Base-by-base conservation (phyloP, 2,888 invertebrate genomes). In the Machimus atricapillus region DNA sequence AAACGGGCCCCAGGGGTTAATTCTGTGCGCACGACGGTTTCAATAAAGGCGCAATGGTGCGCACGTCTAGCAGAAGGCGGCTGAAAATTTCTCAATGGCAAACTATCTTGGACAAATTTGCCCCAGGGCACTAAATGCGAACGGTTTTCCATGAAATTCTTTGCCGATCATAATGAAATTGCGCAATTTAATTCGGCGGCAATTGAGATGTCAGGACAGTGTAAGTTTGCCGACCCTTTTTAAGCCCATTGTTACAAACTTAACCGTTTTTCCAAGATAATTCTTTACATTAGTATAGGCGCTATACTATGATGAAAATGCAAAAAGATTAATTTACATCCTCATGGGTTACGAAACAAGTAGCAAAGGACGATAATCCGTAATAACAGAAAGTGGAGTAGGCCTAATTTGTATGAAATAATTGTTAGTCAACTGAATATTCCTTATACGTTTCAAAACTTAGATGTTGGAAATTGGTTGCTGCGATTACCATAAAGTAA, bases 1-100 rank as follows among this genome's bases (percentile, higher is more conserved):
- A 88, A 88, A 88, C 40, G 46, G 16, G 52, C 85, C 85, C 73
- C 73, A 74, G 85, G 85, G 74, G 43, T 85, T 73, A 40, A 74
- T 46, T 79, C 8, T 58, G 74, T 31, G 85, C 85, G 85, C 85
- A 85, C 85, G 85, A 85, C 85, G 74, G 74, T 85, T 85, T 85
- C 74, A 85, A 85, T 85, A 85, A 85, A 46, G 23, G 74, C 14
- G 34, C 31, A 16, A 19, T 19, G 56, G 19, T 19, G 76, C 76
- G 52, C 79, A 52, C 40, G 78, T 46, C 79, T 82, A 56, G 82
- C 82, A 56, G 58, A 82, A 82, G 58, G 58, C 82, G 56, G 66
- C 37, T 40, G n/a, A 31, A 82, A 37, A 66, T 82, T 82, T 82
- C 82, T 82, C 82, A 82, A 66, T 66, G 58, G 31, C 37, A 4